phyloP scores from a whole-genome alignment of 2,888 invertebrate species.

The Laothoe populi region DNA sequence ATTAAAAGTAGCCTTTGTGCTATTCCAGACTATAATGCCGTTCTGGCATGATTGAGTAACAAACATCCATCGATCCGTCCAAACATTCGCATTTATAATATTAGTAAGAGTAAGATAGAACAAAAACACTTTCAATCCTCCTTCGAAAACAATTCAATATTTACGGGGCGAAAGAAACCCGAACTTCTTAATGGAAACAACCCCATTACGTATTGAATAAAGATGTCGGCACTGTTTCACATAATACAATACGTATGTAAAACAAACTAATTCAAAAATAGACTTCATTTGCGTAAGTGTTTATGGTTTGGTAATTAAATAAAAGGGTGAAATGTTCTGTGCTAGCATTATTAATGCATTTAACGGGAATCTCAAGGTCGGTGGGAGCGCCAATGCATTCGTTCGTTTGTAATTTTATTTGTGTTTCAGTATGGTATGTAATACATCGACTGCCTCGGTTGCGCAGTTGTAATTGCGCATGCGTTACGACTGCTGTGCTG shows the following conservation, averaged over 20 bases:
- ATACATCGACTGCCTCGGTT: no score
- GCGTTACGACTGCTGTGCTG: no score
- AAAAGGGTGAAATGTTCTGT: constrained; percentile 41
- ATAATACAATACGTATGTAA: constrained; percentile 27
- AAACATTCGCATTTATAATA: no score
- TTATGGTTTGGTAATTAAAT: constrained; percentile 39
- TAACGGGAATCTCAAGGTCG: constrained; percentile 49
- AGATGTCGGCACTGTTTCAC: constrained; percentile 32
- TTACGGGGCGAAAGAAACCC: constrained; percentile 31
- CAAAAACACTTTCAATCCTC: background rate
- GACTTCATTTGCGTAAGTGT: background rate
- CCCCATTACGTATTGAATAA: constrained; percentile 48
- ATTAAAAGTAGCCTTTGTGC: no score
- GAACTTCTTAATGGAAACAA: constrained; percentile 36
- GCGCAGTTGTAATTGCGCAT: no score
- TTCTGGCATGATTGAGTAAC: no score
- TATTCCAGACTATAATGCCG: no score
- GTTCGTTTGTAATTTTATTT: background rate
- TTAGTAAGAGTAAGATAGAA: no score
- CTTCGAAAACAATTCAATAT: constrained; percentile 11
- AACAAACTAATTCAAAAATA: constrained; percentile 31
- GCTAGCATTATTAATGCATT: constrained; percentile 60
- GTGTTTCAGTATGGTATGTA: no score
- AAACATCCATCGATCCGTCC: no score
- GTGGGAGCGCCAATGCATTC: background rate